Evolutionary conservation across 1,140 invertebrate species (phyloP), one percentile per base, ranked within the genome.

Genomic region (Euwallacea fornicatus): DNA sequence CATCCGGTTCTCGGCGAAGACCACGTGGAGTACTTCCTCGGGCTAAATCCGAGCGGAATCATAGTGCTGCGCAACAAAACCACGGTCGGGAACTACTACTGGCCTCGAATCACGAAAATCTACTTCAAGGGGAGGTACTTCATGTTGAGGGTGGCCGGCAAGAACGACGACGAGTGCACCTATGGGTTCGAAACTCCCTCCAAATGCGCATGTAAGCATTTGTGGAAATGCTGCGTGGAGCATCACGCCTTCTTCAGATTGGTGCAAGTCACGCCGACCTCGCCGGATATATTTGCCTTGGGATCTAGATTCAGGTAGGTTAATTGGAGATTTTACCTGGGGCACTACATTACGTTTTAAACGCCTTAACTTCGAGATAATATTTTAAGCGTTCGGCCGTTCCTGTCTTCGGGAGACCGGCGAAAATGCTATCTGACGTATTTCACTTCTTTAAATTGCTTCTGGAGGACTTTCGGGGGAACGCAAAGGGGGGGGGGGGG

Each of bases 61-160:
- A 91, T 99, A 76, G 92, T 99, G 54, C 89, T 99, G 78, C 89
- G 98, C 76, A 97, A 96, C 80, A 93, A 94, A 83, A 93, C 90
- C 81, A 98, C 98, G 85, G 98, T 99, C 76, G 98, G 97, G 74
- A 95, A 98, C 83, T 99, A 99, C 85, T 98, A 97, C 83, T 99
- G 98, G 98, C 95, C 96, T 56, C 89, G 96, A 81, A 97, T 98
- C 78, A 94, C 92, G 71, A 97, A 97, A 86, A 91, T 98, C 75
- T 96, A 95, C 82, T 96, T 95, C 84, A 97, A 97, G 86, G 94
- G 93, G 78, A 91, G 94, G 81, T 97, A 95, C 83, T 98, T 98
- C 83, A 97, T 97, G 92, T 86, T 98, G 50, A 87, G 93, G 78
- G 96, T 98, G 65, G 92, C 91, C 76, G 96, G 97, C 83, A 98